Percentiles rank a stretch among this genome's conserved stretches.
Evolutionary conservation across 1,140 invertebrate species (phyloP).

Genomic region (Caenorhabditis remanei): DNA sequence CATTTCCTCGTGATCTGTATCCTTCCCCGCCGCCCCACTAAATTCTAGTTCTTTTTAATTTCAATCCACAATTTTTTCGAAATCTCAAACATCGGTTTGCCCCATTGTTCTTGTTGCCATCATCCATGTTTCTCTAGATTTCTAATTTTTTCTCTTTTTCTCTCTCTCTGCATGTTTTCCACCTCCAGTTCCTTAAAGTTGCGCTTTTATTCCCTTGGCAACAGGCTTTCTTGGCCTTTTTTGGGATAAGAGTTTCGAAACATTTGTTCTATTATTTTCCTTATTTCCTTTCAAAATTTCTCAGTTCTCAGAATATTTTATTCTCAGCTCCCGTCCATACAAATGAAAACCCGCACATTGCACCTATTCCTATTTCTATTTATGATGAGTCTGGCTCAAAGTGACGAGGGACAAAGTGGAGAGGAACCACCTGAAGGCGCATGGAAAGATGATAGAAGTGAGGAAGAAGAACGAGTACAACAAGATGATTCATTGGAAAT

Average conservation of each 20-base stretch:
- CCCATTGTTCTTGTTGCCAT: no score
- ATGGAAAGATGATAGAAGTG: background rate
- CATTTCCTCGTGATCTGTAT: background rate
- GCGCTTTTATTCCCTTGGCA: background rate
- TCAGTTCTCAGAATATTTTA: background rate
- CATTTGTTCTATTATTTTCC: no score
- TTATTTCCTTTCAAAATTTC: background rate
- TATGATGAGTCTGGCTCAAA: conserved; percentile 32
- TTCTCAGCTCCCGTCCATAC: background rate
- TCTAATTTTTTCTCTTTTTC: background rate
- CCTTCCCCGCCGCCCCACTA: background rate
- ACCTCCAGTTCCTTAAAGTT: background rate
- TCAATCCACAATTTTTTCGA: background rate
- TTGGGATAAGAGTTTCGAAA: no score
- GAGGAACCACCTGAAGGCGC: background rate
- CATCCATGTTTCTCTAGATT: background rate
- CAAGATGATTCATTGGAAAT: background rate
- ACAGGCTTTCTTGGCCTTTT: no score
- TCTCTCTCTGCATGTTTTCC: background rate
- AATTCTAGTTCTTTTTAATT: conserved; percentile 12
- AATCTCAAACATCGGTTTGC: conserved; percentile 16
- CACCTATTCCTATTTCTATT: conserved; percentile 11
- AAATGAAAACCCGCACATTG: background rate
- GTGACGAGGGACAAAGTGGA: conserved; percentile 13
- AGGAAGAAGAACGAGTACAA: background rate